Conservation (phyloP, 1,140 invertebrate species). For the Caenorhabditis inopinata region DNA sequence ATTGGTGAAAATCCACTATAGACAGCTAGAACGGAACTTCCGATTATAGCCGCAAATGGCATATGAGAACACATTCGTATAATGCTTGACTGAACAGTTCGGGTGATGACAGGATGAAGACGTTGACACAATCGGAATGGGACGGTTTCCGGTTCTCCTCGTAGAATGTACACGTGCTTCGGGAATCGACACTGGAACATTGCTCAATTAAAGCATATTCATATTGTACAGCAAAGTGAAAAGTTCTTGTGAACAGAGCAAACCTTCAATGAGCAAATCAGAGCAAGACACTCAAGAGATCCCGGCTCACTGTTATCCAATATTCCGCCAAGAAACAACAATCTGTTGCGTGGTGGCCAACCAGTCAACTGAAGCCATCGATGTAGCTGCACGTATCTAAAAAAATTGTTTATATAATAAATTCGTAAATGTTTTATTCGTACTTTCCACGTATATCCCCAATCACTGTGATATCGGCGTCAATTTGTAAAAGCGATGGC, state of each 20-base stretch:
- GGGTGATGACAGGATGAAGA: background rate
- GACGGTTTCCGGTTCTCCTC: conserved; percentile 24
- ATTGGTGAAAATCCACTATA: conserved; percentile 38
- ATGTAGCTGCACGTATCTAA: conserved; percentile 34
- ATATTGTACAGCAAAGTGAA: no score
- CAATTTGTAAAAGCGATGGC: conserved; percentile 11
- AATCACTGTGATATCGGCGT: background rate
- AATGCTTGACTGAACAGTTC: conserved; percentile 13
- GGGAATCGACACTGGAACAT: conserved; percentile 37
- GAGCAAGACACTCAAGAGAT: conserved; percentile 35
- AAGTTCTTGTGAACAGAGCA: no score
- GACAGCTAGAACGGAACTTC: background rate
- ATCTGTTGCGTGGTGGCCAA: conserved; percentile 33
- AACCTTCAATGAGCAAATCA: conserved; percentile 42
- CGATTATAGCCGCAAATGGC: conserved; percentile 26
- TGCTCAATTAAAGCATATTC: no score
- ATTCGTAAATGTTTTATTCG: background rate
- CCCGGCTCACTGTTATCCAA: conserved; percentile 23
- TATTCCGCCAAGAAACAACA: conserved; percentile 38
- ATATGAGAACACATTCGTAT: conserved; percentile 36
- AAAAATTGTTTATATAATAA: background rate
- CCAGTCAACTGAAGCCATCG: conserved; percentile 33
- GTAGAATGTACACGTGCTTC: conserved; percentile 33
- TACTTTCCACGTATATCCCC: conserved; percentile 32
- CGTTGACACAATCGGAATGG: conserved; percentile 5